Base-by-base conservation (phyloP, 2,797 vertebrate species). In the Bradypus variegatus region DNA sequence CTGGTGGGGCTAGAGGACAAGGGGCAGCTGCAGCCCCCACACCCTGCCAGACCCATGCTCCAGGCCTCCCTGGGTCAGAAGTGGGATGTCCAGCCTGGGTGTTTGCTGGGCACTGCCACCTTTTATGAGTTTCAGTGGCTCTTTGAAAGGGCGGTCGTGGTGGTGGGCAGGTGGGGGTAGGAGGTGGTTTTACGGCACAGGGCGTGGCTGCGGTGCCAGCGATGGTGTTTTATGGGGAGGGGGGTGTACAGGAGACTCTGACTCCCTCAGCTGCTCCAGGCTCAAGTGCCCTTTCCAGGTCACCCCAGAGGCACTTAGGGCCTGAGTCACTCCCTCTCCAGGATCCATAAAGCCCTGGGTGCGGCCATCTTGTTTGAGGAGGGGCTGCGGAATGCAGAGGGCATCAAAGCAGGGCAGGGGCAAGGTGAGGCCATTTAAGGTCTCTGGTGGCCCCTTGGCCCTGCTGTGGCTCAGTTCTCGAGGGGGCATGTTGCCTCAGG, bases 271-370 rank as follows among this genome's bases (percentile, higher is more conserved):
- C 84, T 96, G 96, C 94, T 95, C 78, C 80, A 69, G 91, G 95
- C 87, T 95, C 96, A 89, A 94, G 95, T 88, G 12, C 88, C 95
- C 93, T 95, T 96, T 90, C 95, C 84, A 95, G 96, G 96, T 96
- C 97, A 97, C 23, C 85, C 78, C 75, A 94, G 96, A 95, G 95
- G 96, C 95, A 94, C 94, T 96, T 96, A 95, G 87, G 87, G 21
- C 89, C 38, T 97, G 96, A 94, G 97, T 97, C 97, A 85, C 91
- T 8, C 78, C 87, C 9, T 86, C 88, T 90, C 50, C 31, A 60
- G 95, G 94, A 93, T 96, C 96, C 95, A 97, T 96, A 95, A 96
- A 96, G 96, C 92, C 92, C 93, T 96, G 97, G 96, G 96, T 90
- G 96, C 93, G 96, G 96, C 94, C 80, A 86, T 95, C 96, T 96